Conservation (phyloP, 2,113 vertebrate genomes). For the Pluvialis apricaria region DNA sequence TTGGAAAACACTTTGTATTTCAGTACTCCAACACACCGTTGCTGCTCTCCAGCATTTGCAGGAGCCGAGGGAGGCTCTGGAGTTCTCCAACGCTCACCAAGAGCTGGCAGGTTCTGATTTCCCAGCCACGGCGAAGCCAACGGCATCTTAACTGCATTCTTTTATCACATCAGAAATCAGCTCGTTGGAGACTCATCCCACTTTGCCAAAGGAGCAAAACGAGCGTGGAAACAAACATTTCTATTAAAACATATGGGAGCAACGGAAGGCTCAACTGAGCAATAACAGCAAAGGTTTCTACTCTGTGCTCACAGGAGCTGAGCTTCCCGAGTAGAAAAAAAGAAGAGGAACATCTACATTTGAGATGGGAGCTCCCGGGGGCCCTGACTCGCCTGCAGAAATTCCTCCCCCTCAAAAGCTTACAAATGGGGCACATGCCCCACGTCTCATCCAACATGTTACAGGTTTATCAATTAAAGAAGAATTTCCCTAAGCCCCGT, state of each 20-base stretch:
- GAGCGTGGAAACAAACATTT: neutral
- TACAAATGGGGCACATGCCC: neutral
- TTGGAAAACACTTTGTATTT: accelerated
- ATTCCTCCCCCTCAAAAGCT: neutral
- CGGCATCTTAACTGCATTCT: accelerated
- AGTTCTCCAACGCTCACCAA: neutral
- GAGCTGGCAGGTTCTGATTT: neutral
- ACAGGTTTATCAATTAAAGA: neutral
- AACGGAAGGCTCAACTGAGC: neutral
- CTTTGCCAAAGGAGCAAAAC: neutral
- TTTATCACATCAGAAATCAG: neutral
- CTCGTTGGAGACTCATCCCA: neutral
- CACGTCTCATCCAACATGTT: neutral
- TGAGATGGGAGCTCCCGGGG: accelerated
- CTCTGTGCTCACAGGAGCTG: neutral
- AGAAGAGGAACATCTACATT: neutral
- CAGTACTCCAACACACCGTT: neutral
- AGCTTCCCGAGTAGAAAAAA: neutral
- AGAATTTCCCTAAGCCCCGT: neutral
- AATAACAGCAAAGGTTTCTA: neutral
- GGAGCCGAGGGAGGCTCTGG: neutral
- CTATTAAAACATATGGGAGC: neutral
- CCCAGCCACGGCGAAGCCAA: neutral
- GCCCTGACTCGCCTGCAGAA: neutral
- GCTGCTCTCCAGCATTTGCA: accelerated